Base-by-base conservation (phyloP, 2,113 vertebrate genomes). In the Callipepla squamata region DNA sequence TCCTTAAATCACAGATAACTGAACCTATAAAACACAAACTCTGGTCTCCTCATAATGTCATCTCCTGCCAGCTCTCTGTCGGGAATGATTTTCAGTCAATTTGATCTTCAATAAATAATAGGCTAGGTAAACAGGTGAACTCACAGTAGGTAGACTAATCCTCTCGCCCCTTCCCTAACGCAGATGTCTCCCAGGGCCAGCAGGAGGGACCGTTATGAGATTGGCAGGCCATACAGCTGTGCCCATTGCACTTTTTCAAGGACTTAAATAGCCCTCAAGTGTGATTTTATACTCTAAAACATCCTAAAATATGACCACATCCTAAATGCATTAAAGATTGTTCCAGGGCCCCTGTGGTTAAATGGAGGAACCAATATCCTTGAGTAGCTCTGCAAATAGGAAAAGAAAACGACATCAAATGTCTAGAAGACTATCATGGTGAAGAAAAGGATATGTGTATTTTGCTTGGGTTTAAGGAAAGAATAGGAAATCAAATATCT, bases 251-350 rank as follows among this genome's bases (percentile, higher is more conserved):
- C 78, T 66, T 93, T 96, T 93, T 87, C 74, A 90, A 78, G 82
- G 67, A 70, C 45, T 95, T 92, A 61, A 78, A 80, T 90, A 80
- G 82, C 62, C 86, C 93, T 95, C 79, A 59, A 93, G 93, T 94
- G 80, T 92, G 88, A 95, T 93, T 95, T 97, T 95, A 89, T 90
- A 40, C 63, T 88, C 74, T 78, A 74, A 96, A 96, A 38, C 83
- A 63, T 96, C 83, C 91, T 95, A 97, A 95, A 97, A 97, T 93
- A 94, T 85, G 69, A 95, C 89, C 96, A 96, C 92, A 95, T 96
- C 93, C 90, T 96, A 95, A 94, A 93, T 67, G 67, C 83, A 96
- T 97, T 97, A 96, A 94, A 84, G 93, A 86, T 87, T 93, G 74
- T 95, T 94, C 88, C 88, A 96, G 84, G 58, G 58, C 67, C 81